Percentiles rank a stretch among this genome's conserved stretches.
Conservation (phyloP, 2,113 vertebrate species). For the Myrmecophaga tridactyla region DNA sequence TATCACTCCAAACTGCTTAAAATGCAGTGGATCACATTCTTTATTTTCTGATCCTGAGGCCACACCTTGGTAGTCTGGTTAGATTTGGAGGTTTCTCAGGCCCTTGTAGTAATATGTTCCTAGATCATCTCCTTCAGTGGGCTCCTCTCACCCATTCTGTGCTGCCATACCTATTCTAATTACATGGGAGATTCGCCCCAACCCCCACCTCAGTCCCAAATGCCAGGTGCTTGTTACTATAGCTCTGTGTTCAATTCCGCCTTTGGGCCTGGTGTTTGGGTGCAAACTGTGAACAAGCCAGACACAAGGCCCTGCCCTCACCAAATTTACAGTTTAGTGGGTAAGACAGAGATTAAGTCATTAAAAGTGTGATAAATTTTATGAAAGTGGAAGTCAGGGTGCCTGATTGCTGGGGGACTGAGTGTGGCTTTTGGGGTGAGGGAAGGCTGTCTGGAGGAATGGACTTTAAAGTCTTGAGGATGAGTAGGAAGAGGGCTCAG, state of each 20-base stretch:
- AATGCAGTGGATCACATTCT: not conserved
- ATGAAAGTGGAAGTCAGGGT: not conserved
- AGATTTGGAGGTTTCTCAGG: not conserved
- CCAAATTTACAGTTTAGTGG: accelerated
- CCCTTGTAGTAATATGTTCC: not conserved
- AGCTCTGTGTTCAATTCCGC: not conserved
- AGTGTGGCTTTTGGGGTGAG: not conserved
- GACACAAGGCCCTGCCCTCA: not conserved
- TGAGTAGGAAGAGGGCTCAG: not conserved
- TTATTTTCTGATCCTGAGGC: not conserved
- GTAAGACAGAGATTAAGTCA: not conserved
- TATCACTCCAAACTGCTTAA: not conserved
- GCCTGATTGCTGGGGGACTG: too few relatives aligned
- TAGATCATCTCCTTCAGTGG: not conserved
- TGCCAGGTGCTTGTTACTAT: not conserved
- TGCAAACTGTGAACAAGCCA: not conserved
- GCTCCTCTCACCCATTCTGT: accelerated
- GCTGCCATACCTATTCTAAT: not conserved
- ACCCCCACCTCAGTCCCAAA: not conserved
- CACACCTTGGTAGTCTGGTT: not conserved
- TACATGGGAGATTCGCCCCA: not conserved
- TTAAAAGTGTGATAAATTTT: not conserved
- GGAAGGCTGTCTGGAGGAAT: not conserved
- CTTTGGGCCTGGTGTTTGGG: not conserved
- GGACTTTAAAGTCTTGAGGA: not conserved